These are phyloP conservation scores for Pampusana beccarii DNA, from an alignment of 2,113 vertebrate species.

Conservation along the genomic window DNA sequence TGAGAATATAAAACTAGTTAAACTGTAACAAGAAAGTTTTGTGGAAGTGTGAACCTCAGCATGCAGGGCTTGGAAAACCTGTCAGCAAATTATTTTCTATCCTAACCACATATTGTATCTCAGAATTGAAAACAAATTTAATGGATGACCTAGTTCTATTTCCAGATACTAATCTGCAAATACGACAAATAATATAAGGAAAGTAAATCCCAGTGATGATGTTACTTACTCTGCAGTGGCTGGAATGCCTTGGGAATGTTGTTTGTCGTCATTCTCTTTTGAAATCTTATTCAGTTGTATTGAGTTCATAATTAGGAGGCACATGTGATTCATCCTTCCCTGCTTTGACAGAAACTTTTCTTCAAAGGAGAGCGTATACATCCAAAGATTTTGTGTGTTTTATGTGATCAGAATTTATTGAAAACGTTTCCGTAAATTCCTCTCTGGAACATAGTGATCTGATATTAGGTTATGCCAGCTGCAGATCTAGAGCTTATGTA, in stretches of 20 bases:
- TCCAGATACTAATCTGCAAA: neutral
- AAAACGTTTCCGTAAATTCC: neutral
- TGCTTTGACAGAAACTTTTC: neutral
- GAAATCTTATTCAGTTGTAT: neutral
- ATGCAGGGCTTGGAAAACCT: neutral
- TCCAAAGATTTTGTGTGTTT: neutral
- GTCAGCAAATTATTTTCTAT: neutral
- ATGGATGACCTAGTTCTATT: neutral
- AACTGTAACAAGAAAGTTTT: neutral
- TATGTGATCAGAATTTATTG: neutral
- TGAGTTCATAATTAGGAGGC: neutral
- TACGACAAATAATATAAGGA: neutral
- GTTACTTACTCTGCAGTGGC: neutral
- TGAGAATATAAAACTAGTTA: neutral
- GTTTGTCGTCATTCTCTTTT: neutral
- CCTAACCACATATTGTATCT: neutral
- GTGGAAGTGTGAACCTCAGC: neutral
- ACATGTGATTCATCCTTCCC: neutral
- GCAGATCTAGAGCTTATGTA: neutral
- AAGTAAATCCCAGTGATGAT: neutral
- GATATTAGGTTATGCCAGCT: neutral
- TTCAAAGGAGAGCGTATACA: neutral
- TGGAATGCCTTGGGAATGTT: neutral
- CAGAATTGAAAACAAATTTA: neutral
- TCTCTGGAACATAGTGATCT: neutral